Evolutionary conservation across 2,113 vertebrate species (phyloP).

Genomic region (Rhizomys pruinosus): DNA sequence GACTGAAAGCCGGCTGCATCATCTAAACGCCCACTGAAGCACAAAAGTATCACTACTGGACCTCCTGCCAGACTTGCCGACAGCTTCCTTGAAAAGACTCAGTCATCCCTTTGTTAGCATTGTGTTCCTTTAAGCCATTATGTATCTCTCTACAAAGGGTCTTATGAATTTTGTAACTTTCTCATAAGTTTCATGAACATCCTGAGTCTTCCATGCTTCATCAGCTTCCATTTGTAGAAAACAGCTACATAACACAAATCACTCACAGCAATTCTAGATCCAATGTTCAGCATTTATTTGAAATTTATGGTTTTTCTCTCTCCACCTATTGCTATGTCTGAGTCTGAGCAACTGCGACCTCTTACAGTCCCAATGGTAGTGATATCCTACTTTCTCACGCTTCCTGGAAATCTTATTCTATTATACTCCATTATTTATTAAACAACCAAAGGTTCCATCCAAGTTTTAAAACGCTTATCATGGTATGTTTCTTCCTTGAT

Average conservation of each 20-base stretch:
- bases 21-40: not conserved
- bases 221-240: not conserved
- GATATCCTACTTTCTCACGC: not conserved
- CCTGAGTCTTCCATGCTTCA: not conserved
- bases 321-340: no score
- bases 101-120: not conserved
- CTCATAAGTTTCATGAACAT: not conserved
- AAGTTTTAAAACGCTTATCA: not conserved
- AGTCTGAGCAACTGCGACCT: not conserved
- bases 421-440: not conserved
- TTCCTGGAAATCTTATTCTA: rapidly evolving
- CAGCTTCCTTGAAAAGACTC: not conserved
- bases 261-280: not conserved
- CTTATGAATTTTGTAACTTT: not conserved
- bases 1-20: no score
- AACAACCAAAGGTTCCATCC: not conserved
- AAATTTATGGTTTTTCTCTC: not conserved
- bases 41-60: not conserved
- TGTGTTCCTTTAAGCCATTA: not conserved
- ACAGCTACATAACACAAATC: not conserved
- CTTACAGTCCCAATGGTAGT: rapidly evolving
- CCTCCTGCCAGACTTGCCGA: no score
- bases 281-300: not conserved
- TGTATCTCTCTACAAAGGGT: not conserved
- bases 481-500: not conserved